These are phyloP conservation scores for Horisme vitalbata DNA, from an alignment of 2,888 invertebrate genomes.

Conservation along the genomic window DNA sequence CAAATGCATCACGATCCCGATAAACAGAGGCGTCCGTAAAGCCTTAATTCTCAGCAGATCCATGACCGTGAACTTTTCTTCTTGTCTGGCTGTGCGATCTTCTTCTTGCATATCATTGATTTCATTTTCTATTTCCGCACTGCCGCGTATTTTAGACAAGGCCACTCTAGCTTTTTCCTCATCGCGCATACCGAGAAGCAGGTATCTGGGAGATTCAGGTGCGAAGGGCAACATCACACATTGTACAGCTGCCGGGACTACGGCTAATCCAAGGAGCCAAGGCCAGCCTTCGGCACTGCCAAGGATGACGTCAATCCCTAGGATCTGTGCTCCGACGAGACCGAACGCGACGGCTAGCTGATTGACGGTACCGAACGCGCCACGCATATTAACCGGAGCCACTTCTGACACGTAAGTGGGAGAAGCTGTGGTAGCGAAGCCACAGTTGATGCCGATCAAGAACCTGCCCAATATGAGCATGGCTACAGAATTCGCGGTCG, in stretches of 20 bases:
- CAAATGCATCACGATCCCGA: constrained; percentile 77
- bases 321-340: constrained; percentile 66
- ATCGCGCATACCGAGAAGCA: constrained; percentile 64
- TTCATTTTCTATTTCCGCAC: constrained; percentile 67
- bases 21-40: constrained; percentile 68
- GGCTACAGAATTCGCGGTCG: constrained; percentile 84
- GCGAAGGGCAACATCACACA: constrained; percentile 66
- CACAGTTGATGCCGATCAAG: constrained; percentile 89
- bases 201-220: constrained; percentile 74
- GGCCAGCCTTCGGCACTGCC: constrained; percentile 76
- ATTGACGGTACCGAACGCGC: constrained; percentile 77
- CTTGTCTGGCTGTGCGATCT: constrained; percentile 68
- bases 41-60: constrained; percentile 61
- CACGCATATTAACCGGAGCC: constrained; percentile 67
- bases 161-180: constrained; percentile 66
- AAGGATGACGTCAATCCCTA: constrained; percentile 73
- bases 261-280: constrained; percentile 70
- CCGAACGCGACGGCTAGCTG: constrained; percentile 77
- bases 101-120: constrained; percentile 77
- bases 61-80: constrained; percentile 65
- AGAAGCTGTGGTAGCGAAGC: constrained; percentile 79
- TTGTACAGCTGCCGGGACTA: constrained; percentile 68
- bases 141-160: constrained; percentile 63
- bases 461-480: constrained; percentile 88
- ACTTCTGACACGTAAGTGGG: constrained; percentile 79